Evolutionary conservation across 2,797 vertebrate species (phyloP).

Genomic region (Phoeniculus purpureus): DNA sequence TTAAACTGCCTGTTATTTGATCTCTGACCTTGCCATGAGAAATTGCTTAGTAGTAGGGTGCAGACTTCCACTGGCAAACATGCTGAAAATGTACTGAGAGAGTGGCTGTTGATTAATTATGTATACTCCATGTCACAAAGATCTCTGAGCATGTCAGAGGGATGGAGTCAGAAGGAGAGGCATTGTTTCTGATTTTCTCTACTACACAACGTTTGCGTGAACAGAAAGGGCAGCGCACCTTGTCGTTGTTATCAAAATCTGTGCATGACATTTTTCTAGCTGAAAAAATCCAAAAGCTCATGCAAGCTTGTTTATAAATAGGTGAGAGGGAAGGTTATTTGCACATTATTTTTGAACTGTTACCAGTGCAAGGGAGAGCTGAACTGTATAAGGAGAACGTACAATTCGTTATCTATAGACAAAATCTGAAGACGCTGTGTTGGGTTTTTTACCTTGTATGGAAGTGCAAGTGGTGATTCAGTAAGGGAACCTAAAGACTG

Average conservation of each 20-base stretch:
- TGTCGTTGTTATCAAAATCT: not conserved
- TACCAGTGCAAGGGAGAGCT: not conserved
- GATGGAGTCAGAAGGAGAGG: slow-evolving; percentile 28
- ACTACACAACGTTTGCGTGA: slow-evolving; percentile 12
- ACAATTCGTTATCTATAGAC: not conserved
- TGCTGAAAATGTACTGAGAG: slow-evolving; percentile 51
- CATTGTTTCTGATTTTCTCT: slow-evolving; percentile 51
- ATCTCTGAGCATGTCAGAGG: slow-evolving; percentile 47
- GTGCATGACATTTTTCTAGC: not conserved
- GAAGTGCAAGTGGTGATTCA: not conserved
- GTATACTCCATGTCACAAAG: slow-evolving; percentile 39
- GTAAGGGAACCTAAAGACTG: not conserved
- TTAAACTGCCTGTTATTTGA: slow-evolving; percentile 51
- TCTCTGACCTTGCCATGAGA: slow-evolving; percentile 69
- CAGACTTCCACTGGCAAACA: slow-evolving; percentile 55
- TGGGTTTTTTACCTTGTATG: not conserved
- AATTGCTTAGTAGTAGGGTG: slow-evolving; percentile 57
- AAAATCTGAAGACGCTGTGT: not conserved
- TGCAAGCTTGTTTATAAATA: not conserved
- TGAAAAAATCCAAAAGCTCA: not conserved
- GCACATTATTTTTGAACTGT: not conserved
- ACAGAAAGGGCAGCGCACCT: not conserved
- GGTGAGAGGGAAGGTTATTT: not conserved
- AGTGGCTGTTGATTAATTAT: slow-evolving; percentile 67
- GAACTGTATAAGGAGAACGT: not conserved